A percentile compares a stretch with the other conserved stretches of the same genome.
These are phyloP conservation scores for Saccostrea cuccullata DNA, from an alignment of 1,140 invertebrate genomes.

Conservation along the genomic window DNA sequence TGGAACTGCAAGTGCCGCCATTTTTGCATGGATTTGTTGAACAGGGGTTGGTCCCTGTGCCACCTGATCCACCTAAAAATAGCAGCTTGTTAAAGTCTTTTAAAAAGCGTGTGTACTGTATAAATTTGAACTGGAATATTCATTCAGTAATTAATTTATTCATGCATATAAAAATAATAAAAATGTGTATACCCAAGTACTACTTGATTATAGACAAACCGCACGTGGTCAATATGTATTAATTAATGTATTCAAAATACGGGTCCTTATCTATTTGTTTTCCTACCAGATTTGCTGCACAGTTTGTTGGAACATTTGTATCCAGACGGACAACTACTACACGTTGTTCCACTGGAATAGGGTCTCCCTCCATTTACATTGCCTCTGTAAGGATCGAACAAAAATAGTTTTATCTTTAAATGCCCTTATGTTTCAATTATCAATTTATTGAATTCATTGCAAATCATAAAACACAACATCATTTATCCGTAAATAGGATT, in stretches of 20 bases:
- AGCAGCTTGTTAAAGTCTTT: no score
- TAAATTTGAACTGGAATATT: no score
- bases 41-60: neutral
- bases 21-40: neutral
- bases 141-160: no score
- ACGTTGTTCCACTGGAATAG: neutral
- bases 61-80: neutral
- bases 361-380: neutral
- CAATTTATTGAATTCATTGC: neutral
- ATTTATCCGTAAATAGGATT: neutral
- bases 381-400: neutral
- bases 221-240: no score
- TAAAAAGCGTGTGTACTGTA: no score
- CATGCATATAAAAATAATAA: no score
- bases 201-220: no score
- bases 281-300: slow-evolving; percentile 7
- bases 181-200: no score
- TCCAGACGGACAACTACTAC: neutral
- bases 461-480: neutral
- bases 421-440: neutral
- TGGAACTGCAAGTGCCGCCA: neutral
- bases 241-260: no score
- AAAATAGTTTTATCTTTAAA: neutral
- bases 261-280: neutral
- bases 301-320: neutral